phyloP scores from a whole-genome alignment of 2,113 vertebrate genomes.

The Calyptommatus sinebrachiatus region DNA sequence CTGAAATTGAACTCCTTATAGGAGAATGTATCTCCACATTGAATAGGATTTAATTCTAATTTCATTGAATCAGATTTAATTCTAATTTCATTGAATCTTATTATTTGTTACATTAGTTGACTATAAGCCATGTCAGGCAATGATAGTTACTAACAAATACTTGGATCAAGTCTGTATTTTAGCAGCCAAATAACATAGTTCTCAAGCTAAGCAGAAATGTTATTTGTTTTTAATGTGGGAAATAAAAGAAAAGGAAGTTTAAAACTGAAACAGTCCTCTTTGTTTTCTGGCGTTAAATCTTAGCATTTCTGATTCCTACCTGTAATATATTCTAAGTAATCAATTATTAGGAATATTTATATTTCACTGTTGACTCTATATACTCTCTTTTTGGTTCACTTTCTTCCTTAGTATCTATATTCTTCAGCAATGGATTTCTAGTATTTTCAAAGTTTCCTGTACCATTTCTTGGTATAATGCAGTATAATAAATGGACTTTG shows the following conservation, averaged over 20 bases:
- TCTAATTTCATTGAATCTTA: no score
- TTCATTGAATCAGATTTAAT: no score
- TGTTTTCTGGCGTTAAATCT: not conserved
- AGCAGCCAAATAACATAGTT: slow-evolving; percentile 44
- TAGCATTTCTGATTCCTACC: not conserved
- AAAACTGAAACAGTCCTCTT: not conserved
- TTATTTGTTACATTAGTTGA: slow-evolving; percentile 44
- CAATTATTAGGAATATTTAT: not conserved
- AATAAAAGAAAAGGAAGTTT: not conserved
- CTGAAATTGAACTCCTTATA: no score
- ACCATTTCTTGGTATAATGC: not conserved
- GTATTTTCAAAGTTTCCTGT: not conserved
- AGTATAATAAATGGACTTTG: not conserved
- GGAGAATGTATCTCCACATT: no score
- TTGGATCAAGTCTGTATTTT: slow-evolving; percentile 52
- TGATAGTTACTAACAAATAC: slow-evolving; percentile 46
- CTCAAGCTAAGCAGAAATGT: slow-evolving; percentile 37
- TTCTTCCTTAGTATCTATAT: not conserved
- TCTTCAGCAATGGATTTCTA: not conserved
- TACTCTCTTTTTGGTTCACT: not conserved
- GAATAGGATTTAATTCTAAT: no score
- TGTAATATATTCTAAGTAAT: not conserved
- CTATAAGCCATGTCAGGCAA: slow-evolving; percentile 55
- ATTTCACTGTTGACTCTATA: not conserved
- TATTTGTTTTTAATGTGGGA: slow-evolving; percentile 20